These are phyloP conservation scores for Clavelina lepadiformis DNA, from an alignment of 23 tunicate genomes.

Conservation along the genomic window DNA sequence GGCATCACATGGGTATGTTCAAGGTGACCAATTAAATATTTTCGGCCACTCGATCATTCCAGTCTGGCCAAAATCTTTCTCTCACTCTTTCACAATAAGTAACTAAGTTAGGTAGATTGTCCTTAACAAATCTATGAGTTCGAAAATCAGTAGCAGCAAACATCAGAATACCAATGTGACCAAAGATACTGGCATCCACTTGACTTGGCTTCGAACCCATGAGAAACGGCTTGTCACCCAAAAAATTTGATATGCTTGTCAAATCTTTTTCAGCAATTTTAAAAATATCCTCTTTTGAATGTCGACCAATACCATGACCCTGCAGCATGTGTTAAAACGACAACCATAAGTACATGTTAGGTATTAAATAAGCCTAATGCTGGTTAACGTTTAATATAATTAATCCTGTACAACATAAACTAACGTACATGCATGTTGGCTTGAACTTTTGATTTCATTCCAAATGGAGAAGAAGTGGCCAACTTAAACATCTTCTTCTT, in stretches of 20 bases:
- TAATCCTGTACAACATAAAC: too few relatives aligned
- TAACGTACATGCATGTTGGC: not conserved
- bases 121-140: conserved; percentile 9
- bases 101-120: conserved; percentile 21
- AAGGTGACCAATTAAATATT: too few relatives aligned
- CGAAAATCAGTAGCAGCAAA: conserved; percentile 7
- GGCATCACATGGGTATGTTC: too few relatives aligned
- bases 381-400: too few relatives aligned
- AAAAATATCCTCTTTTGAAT: conserved; percentile 16
- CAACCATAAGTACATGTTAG: too few relatives aligned
- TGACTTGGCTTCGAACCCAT: conserved; percentile 43
- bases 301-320: conserved; percentile 36
- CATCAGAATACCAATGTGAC: conserved; percentile 13
- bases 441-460: not conserved
- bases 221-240: conserved; percentile 50
- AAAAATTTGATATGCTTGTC: conserved; percentile 21
- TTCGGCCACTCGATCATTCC: too few relatives aligned
- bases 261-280: conserved; percentile 28
- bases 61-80: conserved; percentile 43
- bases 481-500: too few relatives aligned
- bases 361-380: too few relatives aligned
- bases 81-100: conserved; percentile 39
- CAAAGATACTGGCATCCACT: conserved; percentile 60
- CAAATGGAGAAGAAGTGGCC: not conserved
- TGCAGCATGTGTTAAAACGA: too few relatives aligned